Evolutionary conservation across 2,797 vertebrate species (phyloP).

Genomic region (Sebastes taczanowskii): DNA sequence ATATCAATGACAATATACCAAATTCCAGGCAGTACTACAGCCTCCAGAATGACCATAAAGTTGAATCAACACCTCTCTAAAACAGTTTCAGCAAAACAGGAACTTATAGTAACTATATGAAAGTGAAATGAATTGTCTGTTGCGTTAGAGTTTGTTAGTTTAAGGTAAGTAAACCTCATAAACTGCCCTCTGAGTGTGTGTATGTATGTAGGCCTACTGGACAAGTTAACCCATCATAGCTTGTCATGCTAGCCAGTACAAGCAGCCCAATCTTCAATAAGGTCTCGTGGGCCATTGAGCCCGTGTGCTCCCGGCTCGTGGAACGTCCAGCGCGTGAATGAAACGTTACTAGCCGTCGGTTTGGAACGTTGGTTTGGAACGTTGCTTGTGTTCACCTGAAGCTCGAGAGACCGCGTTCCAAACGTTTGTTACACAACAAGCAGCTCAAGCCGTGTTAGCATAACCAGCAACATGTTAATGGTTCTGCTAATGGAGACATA

Average conservation of each 20-base stretch:
- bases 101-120: not conserved
- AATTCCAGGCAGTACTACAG: not conserved
- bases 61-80: not conserved
- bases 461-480: not conserved
- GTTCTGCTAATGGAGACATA: not conserved
- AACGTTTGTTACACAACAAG: slow-evolving; percentile 41
- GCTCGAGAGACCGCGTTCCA: not conserved
- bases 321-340: not conserved
- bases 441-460: slow-evolving; percentile 38
- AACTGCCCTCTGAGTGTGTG: not conserved
- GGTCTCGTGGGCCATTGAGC: not conserved
- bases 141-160: not conserved
- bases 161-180: not conserved
- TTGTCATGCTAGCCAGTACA: slow-evolving; percentile 39
- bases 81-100: not conserved
- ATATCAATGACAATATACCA: not conserved
- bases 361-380: not conserved
- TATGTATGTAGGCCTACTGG: slow-evolving; percentile 26
- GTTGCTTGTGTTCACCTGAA: not conserved
- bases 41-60: no score
- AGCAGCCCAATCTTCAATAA: not conserved
- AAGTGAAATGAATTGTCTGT: not conserved
- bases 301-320: not conserved
- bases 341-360: not conserved
- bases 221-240: slow-evolving; percentile 18